These are phyloP conservation scores for Cassiopea xamachana DNA, from an alignment of 30 jellyfish, hydroid and myxozoan species.

Conservation along the genomic window DNA sequence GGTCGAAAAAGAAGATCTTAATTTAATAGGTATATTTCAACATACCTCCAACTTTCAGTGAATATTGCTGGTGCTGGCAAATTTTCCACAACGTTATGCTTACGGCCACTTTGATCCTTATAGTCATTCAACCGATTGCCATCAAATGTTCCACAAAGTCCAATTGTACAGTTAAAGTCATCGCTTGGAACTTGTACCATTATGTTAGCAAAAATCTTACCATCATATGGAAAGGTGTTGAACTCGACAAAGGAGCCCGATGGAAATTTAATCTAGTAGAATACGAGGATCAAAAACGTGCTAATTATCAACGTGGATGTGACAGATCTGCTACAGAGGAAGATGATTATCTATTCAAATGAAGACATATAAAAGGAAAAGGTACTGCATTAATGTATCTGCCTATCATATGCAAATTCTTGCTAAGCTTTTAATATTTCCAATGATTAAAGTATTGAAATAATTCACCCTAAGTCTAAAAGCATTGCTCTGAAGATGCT, in stretches of 20 bases:
- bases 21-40: too few relatives aligned
- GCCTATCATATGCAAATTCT: too few relatives aligned
- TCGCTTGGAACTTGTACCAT: slow-evolving; percentile 79
- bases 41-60: slow-evolving; percentile 17
- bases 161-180: slow-evolving; percentile 77
- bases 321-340: not conserved
- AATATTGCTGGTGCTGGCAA: not conserved
- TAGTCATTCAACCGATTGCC: slow-evolving; percentile 59
- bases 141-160: slow-evolving; percentile 94
- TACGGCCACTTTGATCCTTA: slow-evolving; percentile 51
- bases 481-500: too few relatives aligned
- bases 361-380: too few relatives aligned
- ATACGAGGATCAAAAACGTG: not conserved
- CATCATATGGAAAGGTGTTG: slow-evolving; percentile 57
- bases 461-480: too few relatives aligned
- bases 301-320: not conserved
- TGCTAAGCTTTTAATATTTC: too few relatives aligned
- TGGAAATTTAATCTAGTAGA: slow-evolving; percentile 65
- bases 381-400: too few relatives aligned
- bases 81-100: not conserved
- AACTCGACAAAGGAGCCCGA: slow-evolving; percentile 79
- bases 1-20: not conserved
- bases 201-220: slow-evolving; percentile 72
- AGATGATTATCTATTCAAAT: not conserved
- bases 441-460: too few relatives aligned